Evolutionary conservation across 2,888 invertebrate species (phyloP).

Genomic region (Agriotes lineatus): DNA sequence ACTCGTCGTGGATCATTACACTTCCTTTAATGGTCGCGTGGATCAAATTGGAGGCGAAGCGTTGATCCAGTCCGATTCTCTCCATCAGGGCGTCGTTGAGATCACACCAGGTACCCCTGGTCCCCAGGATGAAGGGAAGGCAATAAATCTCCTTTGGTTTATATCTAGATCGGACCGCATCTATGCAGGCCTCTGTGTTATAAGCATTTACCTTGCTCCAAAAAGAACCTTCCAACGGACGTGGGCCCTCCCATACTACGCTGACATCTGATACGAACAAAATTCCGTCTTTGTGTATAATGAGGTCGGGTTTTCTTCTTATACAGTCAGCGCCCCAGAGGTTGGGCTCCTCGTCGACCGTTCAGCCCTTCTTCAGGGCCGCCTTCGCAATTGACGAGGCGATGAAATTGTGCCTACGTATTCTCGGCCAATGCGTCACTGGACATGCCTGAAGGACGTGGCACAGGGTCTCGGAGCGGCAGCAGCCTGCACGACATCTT

Average conservation of each 20-base stretch:
- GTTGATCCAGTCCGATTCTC: too few species aligned
- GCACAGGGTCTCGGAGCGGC: constrained; percentile 44
- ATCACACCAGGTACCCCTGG: too few species aligned
- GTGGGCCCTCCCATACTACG: too few species aligned
- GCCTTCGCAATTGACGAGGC: not conserved
- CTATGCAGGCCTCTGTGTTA: not conserved
- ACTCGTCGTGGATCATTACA: too few species aligned
- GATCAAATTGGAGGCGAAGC: too few species aligned
- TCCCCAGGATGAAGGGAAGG: not conserved
- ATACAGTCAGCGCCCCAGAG: not conserved
- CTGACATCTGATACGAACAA: too few species aligned
- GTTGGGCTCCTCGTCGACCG: not conserved
- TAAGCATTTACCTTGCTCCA: not conserved
- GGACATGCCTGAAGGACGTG: constrained; percentile 52
- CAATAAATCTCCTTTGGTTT: not conserved
- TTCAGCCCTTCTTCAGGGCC: not conserved
- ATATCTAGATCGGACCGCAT: not conserved
- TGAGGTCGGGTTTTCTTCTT: not conserved
- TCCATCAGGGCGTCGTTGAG: too few species aligned
- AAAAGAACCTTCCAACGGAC: not conserved
- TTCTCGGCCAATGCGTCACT: constrained; percentile 43
- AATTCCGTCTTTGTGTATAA: too few species aligned
- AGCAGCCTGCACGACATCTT: constrained; percentile 48
- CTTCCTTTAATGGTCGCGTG: too few species aligned
- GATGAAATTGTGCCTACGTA: constrained; percentile 41